phyloP scores from a whole-genome alignment of 2,113 vertebrate genomes.

The Oreochromis tanganicae region DNA sequence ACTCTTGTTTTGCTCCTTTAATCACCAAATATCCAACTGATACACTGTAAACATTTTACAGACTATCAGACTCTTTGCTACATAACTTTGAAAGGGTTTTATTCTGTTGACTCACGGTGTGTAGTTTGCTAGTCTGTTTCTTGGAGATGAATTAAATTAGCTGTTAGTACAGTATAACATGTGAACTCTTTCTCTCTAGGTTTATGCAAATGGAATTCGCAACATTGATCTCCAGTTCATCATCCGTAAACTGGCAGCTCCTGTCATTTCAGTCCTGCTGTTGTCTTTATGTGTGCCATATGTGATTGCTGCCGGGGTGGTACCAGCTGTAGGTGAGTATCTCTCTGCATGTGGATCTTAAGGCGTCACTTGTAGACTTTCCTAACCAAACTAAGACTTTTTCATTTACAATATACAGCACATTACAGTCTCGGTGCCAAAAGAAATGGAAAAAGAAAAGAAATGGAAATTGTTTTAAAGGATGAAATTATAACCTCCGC shows the following conservation, averaged over 20 bases:
- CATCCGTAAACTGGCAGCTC: slow-evolving; percentile 89
- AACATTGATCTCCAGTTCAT: slow-evolving; percentile 99
- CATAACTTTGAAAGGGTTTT: not conserved
- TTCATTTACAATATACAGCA: not conserved
- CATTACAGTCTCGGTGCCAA: not conserved
- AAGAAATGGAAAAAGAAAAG: not conserved
- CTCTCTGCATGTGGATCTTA: not conserved
- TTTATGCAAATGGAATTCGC: slow-evolving; percentile 97
- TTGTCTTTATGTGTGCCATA: slow-evolving; percentile 94
- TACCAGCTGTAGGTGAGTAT: slow-evolving; percentile 85
- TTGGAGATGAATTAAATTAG: not conserved
- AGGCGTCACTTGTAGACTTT: not conserved
- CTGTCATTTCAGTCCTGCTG: slow-evolving; percentile 90
- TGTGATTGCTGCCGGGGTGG: slow-evolving; percentile 86
- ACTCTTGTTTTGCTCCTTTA: not conserved
- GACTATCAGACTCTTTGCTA: not conserved
- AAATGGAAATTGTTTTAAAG: not conserved
- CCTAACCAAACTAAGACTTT: not conserved
- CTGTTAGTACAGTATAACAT: not conserved
- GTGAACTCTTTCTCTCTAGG: slow-evolving; percentile 55
- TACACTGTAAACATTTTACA: not conserved
- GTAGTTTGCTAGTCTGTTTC: not conserved
- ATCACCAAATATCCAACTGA: not conserved
- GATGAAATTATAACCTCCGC: not conserved
- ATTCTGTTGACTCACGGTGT: not conserved